These are phyloP conservation scores for Dipodomys ordii DNA, from an alignment of 2,113 vertebrate genomes.

Conservation along the genomic window DNA sequence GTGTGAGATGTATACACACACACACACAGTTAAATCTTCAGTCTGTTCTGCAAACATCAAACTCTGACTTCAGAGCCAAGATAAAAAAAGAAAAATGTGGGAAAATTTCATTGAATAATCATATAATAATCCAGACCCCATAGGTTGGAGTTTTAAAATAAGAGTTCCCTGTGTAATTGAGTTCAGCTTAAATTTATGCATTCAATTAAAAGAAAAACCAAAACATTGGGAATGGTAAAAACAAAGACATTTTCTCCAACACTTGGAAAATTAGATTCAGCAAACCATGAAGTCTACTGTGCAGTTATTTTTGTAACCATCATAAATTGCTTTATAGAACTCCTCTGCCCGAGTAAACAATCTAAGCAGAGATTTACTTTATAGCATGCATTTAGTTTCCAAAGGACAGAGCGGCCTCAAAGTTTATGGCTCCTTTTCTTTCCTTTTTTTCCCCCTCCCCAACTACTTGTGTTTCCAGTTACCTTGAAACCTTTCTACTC, in stretches of 20 bases:
- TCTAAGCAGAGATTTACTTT: conserved; percentile 71
- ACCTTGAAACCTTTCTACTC: conserved; percentile 58
- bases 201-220: conserved; percentile 77
- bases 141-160: conserved; percentile 39
- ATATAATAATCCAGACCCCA: conserved; percentile 61
- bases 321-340: conserved; percentile 75
- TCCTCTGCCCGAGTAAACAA: conserved; percentile 74
- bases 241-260: conserved; percentile 73
- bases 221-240: conserved; percentile 71
- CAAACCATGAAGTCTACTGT: conserved; percentile 65
- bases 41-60: conserved; percentile 43
- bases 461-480: conserved; percentile 65
- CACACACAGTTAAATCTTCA: not conserved
- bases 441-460: not conserved
- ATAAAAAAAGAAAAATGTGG: conserved; percentile 68
- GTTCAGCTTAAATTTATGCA: conserved; percentile 79
- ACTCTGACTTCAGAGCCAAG: conserved; percentile 62
- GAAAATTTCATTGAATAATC: conserved; percentile 74
- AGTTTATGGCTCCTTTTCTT: conserved; percentile 38
- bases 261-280: conserved; percentile 80
- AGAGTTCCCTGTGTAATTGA: conserved; percentile 66
- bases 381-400: conserved; percentile 49
- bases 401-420: conserved; percentile 49
- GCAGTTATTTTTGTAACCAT: conserved; percentile 79
- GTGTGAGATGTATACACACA: not conserved